Base-by-base conservation (phyloP, 1,140 invertebrate species). In the Drosophila nannoptera region DNA sequence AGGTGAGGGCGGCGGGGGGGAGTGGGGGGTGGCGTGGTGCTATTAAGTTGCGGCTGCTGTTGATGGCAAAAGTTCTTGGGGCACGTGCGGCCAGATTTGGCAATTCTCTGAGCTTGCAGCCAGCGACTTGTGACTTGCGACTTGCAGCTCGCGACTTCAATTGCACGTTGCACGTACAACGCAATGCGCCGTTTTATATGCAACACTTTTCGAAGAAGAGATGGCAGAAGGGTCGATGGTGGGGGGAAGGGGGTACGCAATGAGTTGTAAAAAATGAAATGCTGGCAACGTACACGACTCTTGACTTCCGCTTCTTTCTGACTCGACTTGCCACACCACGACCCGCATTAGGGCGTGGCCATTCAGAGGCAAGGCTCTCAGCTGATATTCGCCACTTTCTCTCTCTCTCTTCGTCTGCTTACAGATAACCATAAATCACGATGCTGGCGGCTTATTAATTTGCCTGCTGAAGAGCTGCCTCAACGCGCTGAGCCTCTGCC, bases 381-480 rank as follows among this genome's bases (percentile, higher is more conserved):
- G 59, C 63, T 11, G 59, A 43, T 22, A 52, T 29, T 22, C 29
- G 40, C 50, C 16, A 48, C 5, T 4, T 6, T 43, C 40, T 7
- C 40, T 43, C 40, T 43, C n/a, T 16, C 40, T 43, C 12, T 43
- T 12, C 22, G 12, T 43, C 33, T 36, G 5, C 46, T 22, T 61
- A 22, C 88, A 93, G 92, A 92, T 93, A 45, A 95, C 94, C 4
- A 90, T 96, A 66, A 94, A 96, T 75, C 87, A 92, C 8, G 91
- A 91, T 52, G 92, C 92, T 11, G 93, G 92, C 64, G 93, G 95
- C 72, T 87, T 83, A 90, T 94, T 96, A 88, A 90, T 94, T 50
- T 91, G 90, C 29, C 82, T 97, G 38, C 87, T 97, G 33, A 87
- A 78, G 75, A 89, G 69, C 52, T 81, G 83, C 70, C 76, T 89